Percentiles rank a stretch among this genome's conserved stretches.
phyloP scores from a whole-genome alignment of 2,888 invertebrate species.

The Eilema caniola region DNA sequence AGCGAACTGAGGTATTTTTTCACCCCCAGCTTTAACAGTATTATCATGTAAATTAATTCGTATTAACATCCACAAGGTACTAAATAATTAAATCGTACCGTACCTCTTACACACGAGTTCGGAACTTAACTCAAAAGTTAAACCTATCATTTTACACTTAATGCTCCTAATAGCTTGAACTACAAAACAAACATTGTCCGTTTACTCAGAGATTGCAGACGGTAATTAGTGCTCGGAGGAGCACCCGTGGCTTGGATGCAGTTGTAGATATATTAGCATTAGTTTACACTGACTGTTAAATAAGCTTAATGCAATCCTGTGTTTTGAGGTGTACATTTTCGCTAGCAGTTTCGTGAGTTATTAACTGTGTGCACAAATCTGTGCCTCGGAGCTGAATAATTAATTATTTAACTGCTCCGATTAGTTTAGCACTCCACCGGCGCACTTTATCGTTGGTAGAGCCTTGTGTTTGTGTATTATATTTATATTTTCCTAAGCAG shows the following conservation, averaged over 20 bases:
- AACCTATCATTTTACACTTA: not conserved
- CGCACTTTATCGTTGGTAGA: not conserved
- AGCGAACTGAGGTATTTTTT: too few species aligned
- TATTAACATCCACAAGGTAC: not conserved
- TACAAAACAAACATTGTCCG: slow-evolving; percentile 52
- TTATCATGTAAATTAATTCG: too few species aligned
- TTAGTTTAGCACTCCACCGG: slow-evolving; percentile 37
- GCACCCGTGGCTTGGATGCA: slow-evolving; percentile 20
- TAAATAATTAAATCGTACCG: not conserved
- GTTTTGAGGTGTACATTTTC: slow-evolving; percentile 11
- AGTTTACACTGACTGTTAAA: slow-evolving; percentile 9
- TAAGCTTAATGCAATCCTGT: not conserved
- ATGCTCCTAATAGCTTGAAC: slow-evolving; percentile 38
- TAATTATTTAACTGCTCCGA: slow-evolving; percentile 48
- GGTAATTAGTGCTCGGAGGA: slow-evolving; percentile 52
- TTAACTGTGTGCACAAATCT: slow-evolving; percentile 47
- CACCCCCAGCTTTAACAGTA: too few species aligned
- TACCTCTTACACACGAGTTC: not conserved
- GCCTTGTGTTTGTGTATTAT: not conserved
- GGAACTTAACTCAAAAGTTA: not conserved
- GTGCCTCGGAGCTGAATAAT: slow-evolving; percentile 34
- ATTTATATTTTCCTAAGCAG: not conserved
- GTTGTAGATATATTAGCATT: slow-evolving; percentile 2
- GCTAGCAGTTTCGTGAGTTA: slow-evolving; percentile 30
- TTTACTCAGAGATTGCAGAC: slow-evolving; percentile 47